These are phyloP conservation scores for Drosophila anomalata DNA, from an alignment of 2,888 invertebrate genomes.

Conservation along the genomic window DNA sequence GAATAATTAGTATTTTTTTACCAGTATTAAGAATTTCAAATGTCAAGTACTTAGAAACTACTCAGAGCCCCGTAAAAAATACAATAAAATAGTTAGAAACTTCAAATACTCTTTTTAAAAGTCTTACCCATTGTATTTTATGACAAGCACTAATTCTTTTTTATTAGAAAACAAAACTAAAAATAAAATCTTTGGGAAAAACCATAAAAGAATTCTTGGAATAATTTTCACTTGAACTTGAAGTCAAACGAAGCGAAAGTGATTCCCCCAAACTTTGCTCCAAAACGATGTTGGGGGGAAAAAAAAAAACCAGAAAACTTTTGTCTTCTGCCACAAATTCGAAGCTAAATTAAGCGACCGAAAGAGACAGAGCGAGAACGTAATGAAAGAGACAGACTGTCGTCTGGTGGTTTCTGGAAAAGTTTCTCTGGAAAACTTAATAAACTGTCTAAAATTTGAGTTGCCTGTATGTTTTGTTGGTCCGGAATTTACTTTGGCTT, in stretches of 20 bases:
- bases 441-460: constrained; percentile 41
- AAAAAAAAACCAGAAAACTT: constrained; percentile 9
- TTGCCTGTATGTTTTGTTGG: constrained; percentile 19
- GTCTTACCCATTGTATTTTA: no score
- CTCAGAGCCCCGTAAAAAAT: no score
- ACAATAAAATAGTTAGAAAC: no score
- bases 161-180: neutral
- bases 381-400: neutral
- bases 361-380: neutral
- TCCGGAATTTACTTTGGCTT: constrained; percentile 29
- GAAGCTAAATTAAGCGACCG: constrained; percentile 16
- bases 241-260: constrained; percentile 27
- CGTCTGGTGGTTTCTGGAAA: neutral
- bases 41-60: no score
- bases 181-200: neutral
- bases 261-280: constrained; percentile 21
- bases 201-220: neutral
- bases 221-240: constrained; percentile 12
- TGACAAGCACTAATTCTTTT: neutral
- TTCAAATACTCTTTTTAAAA: no score
- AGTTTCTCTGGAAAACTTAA: constrained; percentile 16
- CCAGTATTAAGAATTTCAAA: no score
- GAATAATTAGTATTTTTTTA: no score
- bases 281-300: constrained; percentile 6
- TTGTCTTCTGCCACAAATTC: constrained; percentile 14